A percentile compares a stretch with the other conserved stretches of the same genome.
Evolutionary conservation across 1,140 invertebrate species (phyloP).

Genomic region (Alviniconcha marisindica): DNA sequence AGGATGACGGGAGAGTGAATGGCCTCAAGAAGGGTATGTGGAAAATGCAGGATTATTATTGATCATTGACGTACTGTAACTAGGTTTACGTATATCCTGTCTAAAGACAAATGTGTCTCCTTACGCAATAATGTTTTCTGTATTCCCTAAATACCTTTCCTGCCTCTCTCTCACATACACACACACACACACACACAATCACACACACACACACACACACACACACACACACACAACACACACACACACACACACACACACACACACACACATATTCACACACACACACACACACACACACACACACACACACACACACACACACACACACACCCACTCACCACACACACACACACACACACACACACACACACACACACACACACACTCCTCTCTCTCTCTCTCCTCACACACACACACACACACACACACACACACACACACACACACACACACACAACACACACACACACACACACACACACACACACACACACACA

Average conservation of each 20-base stretch:
- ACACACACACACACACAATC: neutral
- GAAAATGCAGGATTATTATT: neutral
- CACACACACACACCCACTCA: too few relatives aligned
- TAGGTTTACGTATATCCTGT: neutral
- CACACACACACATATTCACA: neutral
- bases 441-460: neutral
- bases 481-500: conserved; percentile 1
- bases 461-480: neutral
- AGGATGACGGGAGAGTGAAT: neutral
- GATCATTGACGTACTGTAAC: neutral
- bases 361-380: neutral
- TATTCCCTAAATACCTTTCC: too few relatives aligned
- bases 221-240: neutral
- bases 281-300: conserved; percentile 1
- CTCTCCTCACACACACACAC: conserved; percentile 10
- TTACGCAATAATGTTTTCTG: too few relatives aligned
- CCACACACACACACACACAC: neutral
- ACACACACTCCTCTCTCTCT: too few relatives aligned
- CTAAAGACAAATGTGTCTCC: too few relatives aligned
- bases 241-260: neutral
- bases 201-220: neutral
- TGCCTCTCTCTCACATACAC: neutral
- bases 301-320: neutral
- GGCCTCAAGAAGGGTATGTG: neutral
- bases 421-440: neutral